Base-by-base conservation (phyloP, 2,888 invertebrate species). In the Apomyelois bistriatella region DNA sequence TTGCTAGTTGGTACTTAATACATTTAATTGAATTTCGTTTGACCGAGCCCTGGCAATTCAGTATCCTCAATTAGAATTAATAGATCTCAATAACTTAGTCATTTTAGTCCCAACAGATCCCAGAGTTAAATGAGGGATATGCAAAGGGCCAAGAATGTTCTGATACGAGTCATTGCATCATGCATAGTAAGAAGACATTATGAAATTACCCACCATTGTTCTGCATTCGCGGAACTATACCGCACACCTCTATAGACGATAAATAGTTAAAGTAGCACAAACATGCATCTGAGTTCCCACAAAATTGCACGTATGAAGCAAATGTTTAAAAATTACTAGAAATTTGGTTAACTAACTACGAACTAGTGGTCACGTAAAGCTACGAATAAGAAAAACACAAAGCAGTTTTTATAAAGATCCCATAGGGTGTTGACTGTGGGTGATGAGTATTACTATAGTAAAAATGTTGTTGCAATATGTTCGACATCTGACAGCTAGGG, bases 191-290 rank as follows among this genome's bases (percentile, higher is more conserved):
- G 83, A 83, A 81, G 78, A 70, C 78, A 87, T 88, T 88, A 87
- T 86, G 87, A 87, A 86, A 88, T 82, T 81, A 85, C 82, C 76
- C 78, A 76, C 86, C 77, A 89, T 90, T 90, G 90, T 90, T 86
- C 81, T 81, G 76, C 60, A 75, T 89, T 87, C 86, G 82, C 78
- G 75, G 89, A 88, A 88, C 81, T 74, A 15, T 15, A 32, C 16
- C 46, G 32, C 65, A 70, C 72, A 78, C 76, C 74, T 76, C 74
- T 76, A 72, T 75, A 68, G 74, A 72, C 68, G 63, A 69, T 79
- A 82, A 22, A 82, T 84, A 79, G 74, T 66, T n/a, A 64, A 50
- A 28, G 72, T 75, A 70, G 71, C 79, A 74, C 82, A 79, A 80
- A 82, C 83, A 80, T 82, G 62, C 79, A 77, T 80, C 77, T 65